Conservation (phyloP, 2,113 vertebrate genomes). For the Elephas maximus region DNA sequence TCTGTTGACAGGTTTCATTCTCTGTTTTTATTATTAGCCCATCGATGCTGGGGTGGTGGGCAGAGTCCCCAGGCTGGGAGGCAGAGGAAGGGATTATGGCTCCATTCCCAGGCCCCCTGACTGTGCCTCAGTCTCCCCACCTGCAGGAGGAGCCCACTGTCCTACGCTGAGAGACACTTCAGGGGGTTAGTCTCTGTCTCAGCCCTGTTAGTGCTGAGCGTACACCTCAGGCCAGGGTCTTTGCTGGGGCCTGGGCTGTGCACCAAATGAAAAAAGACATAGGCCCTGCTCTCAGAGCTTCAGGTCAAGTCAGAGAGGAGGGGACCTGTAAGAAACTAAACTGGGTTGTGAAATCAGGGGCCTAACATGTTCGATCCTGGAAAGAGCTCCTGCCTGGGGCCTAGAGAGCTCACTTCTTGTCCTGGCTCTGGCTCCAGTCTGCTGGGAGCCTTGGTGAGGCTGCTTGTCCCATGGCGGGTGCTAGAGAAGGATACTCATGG, state of each 20-base stretch:
- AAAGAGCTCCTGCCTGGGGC: background rate
- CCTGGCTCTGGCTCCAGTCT: background rate
- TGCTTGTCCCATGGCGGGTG: background rate
- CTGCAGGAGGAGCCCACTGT: background rate
- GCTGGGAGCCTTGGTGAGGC: background rate
- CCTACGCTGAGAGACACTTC: background rate
- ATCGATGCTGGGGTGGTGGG: background rate
- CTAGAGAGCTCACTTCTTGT: background rate
- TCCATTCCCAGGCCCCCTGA: background rate
- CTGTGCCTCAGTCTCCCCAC: background rate
- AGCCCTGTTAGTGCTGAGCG: background rate
- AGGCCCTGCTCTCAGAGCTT: background rate
- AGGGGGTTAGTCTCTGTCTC: background rate
- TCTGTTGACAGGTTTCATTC: background rate
- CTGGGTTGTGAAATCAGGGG: background rate
- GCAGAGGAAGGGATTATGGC: too few relatives aligned
- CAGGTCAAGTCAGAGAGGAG: background rate
- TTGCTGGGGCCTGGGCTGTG: background rate
- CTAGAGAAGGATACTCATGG: background rate
- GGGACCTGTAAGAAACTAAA: background rate
- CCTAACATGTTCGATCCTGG: background rate
- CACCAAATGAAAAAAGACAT: background rate
- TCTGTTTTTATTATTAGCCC: constrained; percentile 36
- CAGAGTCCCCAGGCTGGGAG: background rate
- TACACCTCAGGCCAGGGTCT: background rate